phyloP scores from a whole-genome alignment of 2,113 vertebrate species.

The Pleuronectes platessa region DNA sequence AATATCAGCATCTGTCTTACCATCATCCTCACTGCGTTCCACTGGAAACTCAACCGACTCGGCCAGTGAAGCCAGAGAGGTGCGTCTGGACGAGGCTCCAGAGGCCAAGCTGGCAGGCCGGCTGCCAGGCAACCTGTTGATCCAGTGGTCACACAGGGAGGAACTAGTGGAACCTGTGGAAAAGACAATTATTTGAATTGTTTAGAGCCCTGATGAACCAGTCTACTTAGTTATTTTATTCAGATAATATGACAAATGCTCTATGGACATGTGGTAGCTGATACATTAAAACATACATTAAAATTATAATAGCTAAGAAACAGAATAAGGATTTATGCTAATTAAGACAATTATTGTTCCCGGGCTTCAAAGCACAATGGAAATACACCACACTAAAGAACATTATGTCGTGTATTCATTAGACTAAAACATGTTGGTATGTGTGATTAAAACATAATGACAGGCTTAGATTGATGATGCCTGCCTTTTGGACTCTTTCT shows the following conservation, averaged over 20 bases:
- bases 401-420: too few species aligned
- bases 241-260: not conserved
- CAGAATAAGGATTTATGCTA: too few species aligned
- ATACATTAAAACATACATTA: too few species aligned
- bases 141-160: slow-evolving; percentile 97
- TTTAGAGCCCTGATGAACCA: not conserved
- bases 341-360: too few species aligned
- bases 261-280: too few species aligned
- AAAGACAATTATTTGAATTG: not conserved
- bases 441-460: too few species aligned
- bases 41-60: slow-evolving; percentile 92
- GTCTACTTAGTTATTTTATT: not conserved
- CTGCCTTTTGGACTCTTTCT: too few species aligned
- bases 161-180: slow-evolving; percentile 96
- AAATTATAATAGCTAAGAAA: too few species aligned
- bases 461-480: too few species aligned
- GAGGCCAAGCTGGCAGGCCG: slow-evolving; percentile 94
- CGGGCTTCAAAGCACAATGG: too few species aligned
- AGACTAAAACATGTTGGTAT: too few species aligned
- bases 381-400: too few species aligned
- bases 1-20: slow-evolving; percentile 75
- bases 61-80: slow-evolving; percentile 92
- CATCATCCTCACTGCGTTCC: slow-evolving; percentile 94
- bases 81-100: slow-evolving; percentile 93
- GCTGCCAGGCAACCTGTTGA: slow-evolving; percentile 94